Evolutionary conservation across 2,888 invertebrate genomes (phyloP).

Genomic region (Amblyjoppa fuscipennis): DNA sequence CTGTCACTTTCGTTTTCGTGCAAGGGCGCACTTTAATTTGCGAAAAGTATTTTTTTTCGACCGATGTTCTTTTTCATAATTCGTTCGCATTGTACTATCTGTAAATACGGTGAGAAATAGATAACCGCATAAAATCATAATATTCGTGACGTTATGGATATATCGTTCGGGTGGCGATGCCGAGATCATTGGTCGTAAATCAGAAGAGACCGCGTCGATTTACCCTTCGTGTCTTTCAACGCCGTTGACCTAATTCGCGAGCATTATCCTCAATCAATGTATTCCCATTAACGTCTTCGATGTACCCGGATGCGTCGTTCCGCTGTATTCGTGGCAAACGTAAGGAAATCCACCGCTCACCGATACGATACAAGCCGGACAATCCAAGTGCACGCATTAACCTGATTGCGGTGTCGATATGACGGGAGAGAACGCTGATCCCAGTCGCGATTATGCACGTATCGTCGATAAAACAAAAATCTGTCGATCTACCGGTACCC

Average conservation of each 20-base stretch:
- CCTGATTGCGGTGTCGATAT: conserved; percentile 26
- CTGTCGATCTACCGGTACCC: neutral
- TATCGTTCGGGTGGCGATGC: neutral
- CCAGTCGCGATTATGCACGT: neutral
- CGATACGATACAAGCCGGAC: conserved; percentile 41
- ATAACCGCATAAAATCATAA: neutral
- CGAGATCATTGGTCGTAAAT: conserved; percentile 7
- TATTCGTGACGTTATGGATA: neutral
- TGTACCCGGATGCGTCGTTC: neutral
- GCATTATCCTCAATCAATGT: conserved; percentile 31
- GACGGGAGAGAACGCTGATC: conserved; percentile 9
- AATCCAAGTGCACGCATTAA: conserved; percentile 47
- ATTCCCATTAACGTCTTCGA: neutral
- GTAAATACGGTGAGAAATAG: neutral
- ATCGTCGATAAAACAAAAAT: conserved; percentile 3
- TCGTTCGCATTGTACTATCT: neutral
- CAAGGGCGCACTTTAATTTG: neutral
- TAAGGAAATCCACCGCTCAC: conserved; percentile 7
- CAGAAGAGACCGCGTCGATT: conserved; percentile 14
- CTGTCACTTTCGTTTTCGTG: neutral
- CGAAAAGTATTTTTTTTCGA: neutral
- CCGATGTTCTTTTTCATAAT: neutral
- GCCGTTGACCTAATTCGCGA: conserved; percentile 41
- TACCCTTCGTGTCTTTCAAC: conserved; percentile 18
- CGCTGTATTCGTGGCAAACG: neutral